Evolutionary conservation across 2,113 vertebrate species (phyloP).

Genomic region (Cephalopholis sonnerati): DNA sequence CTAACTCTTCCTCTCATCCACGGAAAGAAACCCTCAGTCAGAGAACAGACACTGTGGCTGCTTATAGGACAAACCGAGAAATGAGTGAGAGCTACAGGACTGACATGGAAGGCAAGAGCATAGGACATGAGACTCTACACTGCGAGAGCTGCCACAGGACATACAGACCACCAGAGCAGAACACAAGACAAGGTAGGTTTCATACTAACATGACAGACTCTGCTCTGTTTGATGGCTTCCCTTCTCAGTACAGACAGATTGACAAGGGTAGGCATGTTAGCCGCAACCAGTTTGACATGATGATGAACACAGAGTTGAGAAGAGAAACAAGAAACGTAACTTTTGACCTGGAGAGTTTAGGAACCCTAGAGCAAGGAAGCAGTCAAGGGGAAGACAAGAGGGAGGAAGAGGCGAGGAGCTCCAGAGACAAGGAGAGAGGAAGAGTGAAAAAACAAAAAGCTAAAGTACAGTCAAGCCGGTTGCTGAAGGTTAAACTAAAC

Average conservation of each 20-base stretch:
- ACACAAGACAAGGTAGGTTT: constrained; percentile 13
- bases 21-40: constrained; percentile 37
- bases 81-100: constrained; percentile 29
- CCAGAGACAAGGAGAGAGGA: constrained; percentile 30
- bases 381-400: constrained; percentile 25
- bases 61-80: constrained; percentile 20
- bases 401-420: constrained; percentile 23
- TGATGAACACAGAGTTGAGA: constrained; percentile 45
- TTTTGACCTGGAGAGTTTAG: constrained; percentile 77
- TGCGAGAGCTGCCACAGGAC: constrained; percentile 71
- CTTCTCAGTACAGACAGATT: constrained; percentile 29
- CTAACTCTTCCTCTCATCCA: constrained; percentile 49
- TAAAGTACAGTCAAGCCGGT: constrained; percentile 69
- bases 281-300: constrained; percentile 40
- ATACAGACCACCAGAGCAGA: constrained; percentile 54
- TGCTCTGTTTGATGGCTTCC: constrained; percentile 21
- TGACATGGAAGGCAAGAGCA: constrained; percentile 23
- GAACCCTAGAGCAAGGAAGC: constrained; percentile 31
- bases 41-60: constrained; percentile 22
- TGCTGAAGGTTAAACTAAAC: constrained; percentile 87
- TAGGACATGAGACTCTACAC: constrained; percentile 43
- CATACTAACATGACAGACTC: constrained; percentile 19
- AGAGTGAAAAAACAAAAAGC: constrained; percentile 54
- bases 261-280: not conserved
- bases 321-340: constrained; percentile 78